Conservation (phyloP, 2,797 vertebrate genomes). For the Otolemur crassicaudatus region DNA sequence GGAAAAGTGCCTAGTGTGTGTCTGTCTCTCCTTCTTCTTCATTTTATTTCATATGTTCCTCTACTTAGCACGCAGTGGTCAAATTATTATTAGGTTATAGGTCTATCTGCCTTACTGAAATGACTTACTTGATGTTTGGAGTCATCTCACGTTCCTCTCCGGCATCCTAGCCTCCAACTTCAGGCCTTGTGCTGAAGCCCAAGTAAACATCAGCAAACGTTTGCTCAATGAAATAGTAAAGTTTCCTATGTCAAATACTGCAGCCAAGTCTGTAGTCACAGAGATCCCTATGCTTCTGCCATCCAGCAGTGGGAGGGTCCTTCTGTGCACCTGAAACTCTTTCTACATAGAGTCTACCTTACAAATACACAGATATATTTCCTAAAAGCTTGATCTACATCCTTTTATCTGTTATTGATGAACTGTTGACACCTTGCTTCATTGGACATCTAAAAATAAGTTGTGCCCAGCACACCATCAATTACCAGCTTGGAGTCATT, state of each 20-base stretch:
- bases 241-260: not conserved
- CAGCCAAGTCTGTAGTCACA: not conserved
- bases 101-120: not conserved
- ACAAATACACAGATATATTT: constrained; percentile 49
- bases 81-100: not conserved
- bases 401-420: constrained; percentile 70
- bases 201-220: not conserved
- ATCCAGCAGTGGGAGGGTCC: not conserved
- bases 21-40: not conserved
- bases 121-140: not conserved
- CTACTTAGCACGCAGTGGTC: not conserved
- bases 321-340: not conserved
- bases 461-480: constrained; percentile 57
- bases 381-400: constrained; percentile 63
- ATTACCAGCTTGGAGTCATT: constrained; percentile 64
- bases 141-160: not conserved
- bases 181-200: not conserved
- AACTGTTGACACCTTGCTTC: constrained; percentile 74
- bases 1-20: not conserved
- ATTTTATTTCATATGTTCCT: not conserved
- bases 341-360: not conserved
- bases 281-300: not conserved
- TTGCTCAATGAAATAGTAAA: not conserved
- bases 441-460: constrained; percentile 75
- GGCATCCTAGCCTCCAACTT: not conserved